A percentile compares a stretch with the other conserved stretches of the same genome.
Evolutionary conservation across 2,888 invertebrate genomes (phyloP).

Genomic region (Hemithea aestivaria): DNA sequence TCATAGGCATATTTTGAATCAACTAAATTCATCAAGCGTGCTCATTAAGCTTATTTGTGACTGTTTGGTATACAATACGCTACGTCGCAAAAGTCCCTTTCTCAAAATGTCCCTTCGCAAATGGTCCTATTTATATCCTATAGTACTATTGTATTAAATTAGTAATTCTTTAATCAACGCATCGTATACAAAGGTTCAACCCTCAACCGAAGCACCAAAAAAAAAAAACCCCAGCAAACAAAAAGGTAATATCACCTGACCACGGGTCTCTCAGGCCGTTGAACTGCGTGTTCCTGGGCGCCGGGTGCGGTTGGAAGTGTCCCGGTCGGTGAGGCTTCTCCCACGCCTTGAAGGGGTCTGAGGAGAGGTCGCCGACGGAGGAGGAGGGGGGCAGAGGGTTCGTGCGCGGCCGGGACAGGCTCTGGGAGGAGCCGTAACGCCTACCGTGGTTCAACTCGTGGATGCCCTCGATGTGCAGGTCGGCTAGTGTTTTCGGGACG

Average conservation of each 20-base stretch:
- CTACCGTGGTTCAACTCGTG: slow-evolving; percentile 85
- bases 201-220: slow-evolving; percentile 44
- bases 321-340: slow-evolving; percentile 51
- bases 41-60: too few relatives aligned
- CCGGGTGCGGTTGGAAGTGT: slow-evolving; percentile 63
- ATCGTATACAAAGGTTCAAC: slow-evolving; percentile 43
- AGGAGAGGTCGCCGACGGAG: slow-evolving; percentile 63
- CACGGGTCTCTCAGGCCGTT: slow-evolving; percentile 77
- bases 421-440: slow-evolving; percentile 76
- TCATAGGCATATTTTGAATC: too few relatives aligned
- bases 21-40: too few relatives aligned
- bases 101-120: too few relatives aligned
- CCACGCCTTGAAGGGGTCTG: slow-evolving; percentile 66
- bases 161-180: too few relatives aligned
- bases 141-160: too few relatives aligned
- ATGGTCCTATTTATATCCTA: too few relatives aligned
- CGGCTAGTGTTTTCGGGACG: slow-evolving; percentile 93
- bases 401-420: slow-evolving; percentile 61
- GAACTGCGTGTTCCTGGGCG: slow-evolving; percentile 57
- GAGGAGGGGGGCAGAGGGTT: slow-evolving; percentile 54
- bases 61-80: too few relatives aligned
- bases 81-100: too few relatives aligned
- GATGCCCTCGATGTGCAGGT: slow-evolving; percentile 89
- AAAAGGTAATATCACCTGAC: slow-evolving; percentile 79
- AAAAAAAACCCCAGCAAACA: slow-evolving; percentile 66